Percentiles rank a stretch among this genome's conserved stretches.
phyloP scores from a whole-genome alignment of 2,888 invertebrate species.

The Drosophila fungiperda region DNA sequence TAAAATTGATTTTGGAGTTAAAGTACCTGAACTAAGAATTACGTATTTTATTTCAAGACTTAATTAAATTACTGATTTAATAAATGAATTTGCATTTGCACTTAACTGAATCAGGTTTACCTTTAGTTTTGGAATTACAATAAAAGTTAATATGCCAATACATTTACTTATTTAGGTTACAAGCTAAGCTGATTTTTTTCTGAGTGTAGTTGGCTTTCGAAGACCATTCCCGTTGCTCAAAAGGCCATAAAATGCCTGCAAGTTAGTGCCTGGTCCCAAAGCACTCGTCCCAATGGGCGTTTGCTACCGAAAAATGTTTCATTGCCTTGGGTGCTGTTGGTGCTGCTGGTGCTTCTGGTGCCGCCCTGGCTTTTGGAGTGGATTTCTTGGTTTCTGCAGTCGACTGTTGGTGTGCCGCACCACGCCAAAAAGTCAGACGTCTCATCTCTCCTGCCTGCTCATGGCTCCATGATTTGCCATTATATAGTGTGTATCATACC shows the following conservation, averaged over 20 bases:
- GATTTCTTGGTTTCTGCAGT: conserved; percentile 30
- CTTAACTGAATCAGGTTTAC: too few species aligned
- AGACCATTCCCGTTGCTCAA: conserved; percentile 53
- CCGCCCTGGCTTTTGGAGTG: background rate
- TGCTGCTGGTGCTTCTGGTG: background rate
- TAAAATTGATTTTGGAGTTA: background rate
- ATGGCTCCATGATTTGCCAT: conserved; percentile 67
- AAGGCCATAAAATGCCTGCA: conserved; percentile 79
- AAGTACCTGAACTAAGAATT: background rate
- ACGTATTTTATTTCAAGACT: background rate
- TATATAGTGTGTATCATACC: conserved; percentile 71
- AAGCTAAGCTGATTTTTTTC: background rate
- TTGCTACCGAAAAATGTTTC: conserved; percentile 77
- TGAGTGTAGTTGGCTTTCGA: background rate
- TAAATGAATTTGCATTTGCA: background rate
- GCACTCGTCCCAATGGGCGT: conserved; percentile 43
- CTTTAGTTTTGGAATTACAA: background rate
- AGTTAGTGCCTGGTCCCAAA: conserved; percentile 59
- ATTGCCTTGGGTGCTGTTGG: conserved; percentile 59
- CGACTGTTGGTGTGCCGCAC: conserved; percentile 50
- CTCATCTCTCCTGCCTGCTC: conserved; percentile 28
- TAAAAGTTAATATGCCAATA: background rate
- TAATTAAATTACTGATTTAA: background rate
- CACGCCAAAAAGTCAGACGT: conserved; percentile 42
- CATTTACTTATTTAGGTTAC: background rate